Conservation (phyloP, 2,113 vertebrate species). For the Amphilophus citrinellus region DNA sequence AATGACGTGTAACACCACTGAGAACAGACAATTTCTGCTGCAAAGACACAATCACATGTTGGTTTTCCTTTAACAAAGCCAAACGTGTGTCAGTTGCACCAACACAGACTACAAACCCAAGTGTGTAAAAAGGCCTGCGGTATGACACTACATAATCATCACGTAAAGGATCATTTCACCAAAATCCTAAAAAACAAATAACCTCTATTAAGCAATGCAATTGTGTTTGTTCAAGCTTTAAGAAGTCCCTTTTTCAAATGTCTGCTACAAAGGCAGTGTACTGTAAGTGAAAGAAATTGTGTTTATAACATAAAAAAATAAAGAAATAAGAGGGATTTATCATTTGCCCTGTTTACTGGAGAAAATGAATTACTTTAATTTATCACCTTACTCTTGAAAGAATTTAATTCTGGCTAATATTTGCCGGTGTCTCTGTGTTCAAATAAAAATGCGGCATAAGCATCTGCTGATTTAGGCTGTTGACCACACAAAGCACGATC, state of each 20-base stretch:
- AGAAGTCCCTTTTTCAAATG: not conserved
- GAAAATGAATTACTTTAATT: not conserved
- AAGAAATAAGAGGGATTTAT: not conserved
- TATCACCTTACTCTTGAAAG: not conserved
- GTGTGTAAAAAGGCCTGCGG: conserved; percentile 15
- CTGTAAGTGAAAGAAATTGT: not conserved
- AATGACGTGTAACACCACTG: conserved; percentile 16
- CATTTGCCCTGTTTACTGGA: not conserved
- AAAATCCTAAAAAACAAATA: conserved; percentile 2
- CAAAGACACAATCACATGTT: conserved; percentile 21
- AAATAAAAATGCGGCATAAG: not conserved
- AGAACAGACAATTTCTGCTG: conserved; percentile 22
- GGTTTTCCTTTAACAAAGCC: conserved; percentile 22
- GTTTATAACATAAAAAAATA: not conserved
- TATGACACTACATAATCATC: not conserved
- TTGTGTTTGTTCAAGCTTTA: not conserved
- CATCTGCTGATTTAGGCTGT: not conserved
- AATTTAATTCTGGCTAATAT: not conserved
- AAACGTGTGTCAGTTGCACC: conserved; percentile 10
- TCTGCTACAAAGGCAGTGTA: not conserved
- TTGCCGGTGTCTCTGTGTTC: not conserved
- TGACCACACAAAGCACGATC: conserved; percentile 2
- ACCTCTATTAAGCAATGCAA: not conserved
- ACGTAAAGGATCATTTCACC: conserved; percentile 13
- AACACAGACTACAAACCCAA: not conserved